phyloP scores from a whole-genome alignment of 2,797 vertebrate species.

The Megaceryle alcyon region DNA sequence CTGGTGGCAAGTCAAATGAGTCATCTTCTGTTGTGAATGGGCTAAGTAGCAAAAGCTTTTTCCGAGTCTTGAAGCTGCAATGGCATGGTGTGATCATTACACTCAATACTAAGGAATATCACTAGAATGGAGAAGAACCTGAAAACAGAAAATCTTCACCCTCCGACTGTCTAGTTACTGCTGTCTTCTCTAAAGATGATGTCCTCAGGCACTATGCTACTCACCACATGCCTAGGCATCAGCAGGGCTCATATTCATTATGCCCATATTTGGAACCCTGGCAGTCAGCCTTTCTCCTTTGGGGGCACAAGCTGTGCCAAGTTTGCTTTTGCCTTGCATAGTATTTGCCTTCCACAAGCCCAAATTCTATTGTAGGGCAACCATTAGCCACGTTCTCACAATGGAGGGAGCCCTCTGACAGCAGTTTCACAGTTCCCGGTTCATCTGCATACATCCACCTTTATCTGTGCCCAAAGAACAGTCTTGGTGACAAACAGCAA shows the following conservation, averaged over 20 bases:
- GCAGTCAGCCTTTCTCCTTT: not conserved
- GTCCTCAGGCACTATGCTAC: not conserved
- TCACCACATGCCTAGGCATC: not conserved
- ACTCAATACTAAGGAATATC: not conserved
- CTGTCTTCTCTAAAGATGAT: not conserved
- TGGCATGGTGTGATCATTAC: not conserved
- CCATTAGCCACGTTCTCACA: not conserved
- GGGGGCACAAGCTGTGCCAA: not conserved
- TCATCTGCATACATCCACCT: not conserved
- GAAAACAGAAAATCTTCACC: not conserved
- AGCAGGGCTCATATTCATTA: not conserved
- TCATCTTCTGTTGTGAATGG: constrained; percentile 23
- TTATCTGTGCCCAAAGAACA: not conserved
- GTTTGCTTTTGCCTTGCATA: not conserved
- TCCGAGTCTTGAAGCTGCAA: not conserved
- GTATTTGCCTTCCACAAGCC: not conserved
- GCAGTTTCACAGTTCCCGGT: not conserved
- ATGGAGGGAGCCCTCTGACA: not conserved
- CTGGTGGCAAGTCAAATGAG: constrained; percentile 11
- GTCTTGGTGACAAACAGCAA: not conserved
- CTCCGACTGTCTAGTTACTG: not conserved
- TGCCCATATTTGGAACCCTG: not conserved
- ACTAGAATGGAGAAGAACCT: not conserved
- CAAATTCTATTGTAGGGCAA: not conserved
- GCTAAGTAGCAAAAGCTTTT: not conserved